phyloP scores from a whole-genome alignment of 2,797 vertebrate species.

The Periparus ater region DNA sequence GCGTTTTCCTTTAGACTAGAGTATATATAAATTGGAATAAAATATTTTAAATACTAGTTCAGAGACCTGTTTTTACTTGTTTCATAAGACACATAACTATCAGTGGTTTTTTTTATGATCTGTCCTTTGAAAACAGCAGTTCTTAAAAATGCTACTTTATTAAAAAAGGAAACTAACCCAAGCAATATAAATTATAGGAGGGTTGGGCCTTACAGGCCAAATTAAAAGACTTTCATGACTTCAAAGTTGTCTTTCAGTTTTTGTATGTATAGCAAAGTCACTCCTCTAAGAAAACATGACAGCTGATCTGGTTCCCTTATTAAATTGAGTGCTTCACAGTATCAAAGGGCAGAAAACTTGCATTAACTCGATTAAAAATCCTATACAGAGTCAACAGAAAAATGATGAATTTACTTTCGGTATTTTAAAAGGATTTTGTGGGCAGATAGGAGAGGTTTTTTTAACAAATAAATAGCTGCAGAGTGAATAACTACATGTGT shows the following conservation, averaged over 20 bases:
- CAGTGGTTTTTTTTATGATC: background rate
- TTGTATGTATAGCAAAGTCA: background rate
- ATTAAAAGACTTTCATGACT: background rate
- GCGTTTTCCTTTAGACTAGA: background rate
- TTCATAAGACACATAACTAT: background rate
- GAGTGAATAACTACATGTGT: background rate
- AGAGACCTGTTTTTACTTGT: background rate
- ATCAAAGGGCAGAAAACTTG: constrained; percentile 21
- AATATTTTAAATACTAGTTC: background rate
- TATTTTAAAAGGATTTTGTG: constrained; percentile 19
- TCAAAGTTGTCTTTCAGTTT: background rate
- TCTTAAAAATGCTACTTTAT: background rate
- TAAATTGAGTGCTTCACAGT: constrained; percentile 6
- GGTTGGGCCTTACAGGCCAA: background rate
- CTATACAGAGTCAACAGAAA: background rate
- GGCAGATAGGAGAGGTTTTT: background rate
- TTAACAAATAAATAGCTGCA: constrained; percentile 21
- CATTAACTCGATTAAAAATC: constrained; percentile 51
- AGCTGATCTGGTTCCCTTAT: background rate
- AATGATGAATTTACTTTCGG: background rate
- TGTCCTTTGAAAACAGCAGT: background rate
- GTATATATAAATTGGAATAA: background rate
- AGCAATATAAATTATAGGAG: background rate
- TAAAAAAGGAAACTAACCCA: background rate
- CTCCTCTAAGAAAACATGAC: background rate